Base-by-base conservation (phyloP, 2,113 vertebrate genomes). In the Choloepus hoffmanni region DNA sequence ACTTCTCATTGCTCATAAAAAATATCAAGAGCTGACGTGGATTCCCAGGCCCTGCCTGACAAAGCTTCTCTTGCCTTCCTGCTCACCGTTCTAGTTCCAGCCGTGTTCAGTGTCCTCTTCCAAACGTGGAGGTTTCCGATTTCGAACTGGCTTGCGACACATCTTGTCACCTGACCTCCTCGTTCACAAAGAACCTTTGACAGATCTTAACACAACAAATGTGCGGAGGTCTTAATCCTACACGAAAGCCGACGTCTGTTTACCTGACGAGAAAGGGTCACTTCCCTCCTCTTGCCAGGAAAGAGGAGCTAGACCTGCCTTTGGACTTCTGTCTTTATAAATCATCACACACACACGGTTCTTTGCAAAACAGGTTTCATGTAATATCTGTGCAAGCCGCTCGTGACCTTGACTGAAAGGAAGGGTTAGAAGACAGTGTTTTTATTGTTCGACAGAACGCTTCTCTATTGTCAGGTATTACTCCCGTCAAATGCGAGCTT, bases 351-450 rank as follows among this genome's bases (percentile, higher is more conserved):
- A 60, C 36, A 88, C 43, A 58, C 68, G 73, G 88, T 93, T 96
- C 67, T 90, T 95, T 96, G 92, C 76, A 97, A 92, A 97, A 95
- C 90, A 97, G 88, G 88, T 95, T 97, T 97, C 85, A 79, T 94
- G 73, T 67, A 96, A 85, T 91, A 95, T 96, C 96, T 94, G 96
- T 88, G 53, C 90, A 90, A 95, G 63, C 74, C 78, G 43, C 33
- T 63, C n/a, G 48, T 94, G 85, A 92, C 95, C 88, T 95, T 92
- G 70, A 86, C 28, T 89, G 90, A 94, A 89, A 89, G 65, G n/a
- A 86, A 94, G 92, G 55, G 50, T 85, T 40, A 83, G 81, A 78
- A 88, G 89, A 93, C 92, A 91, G 36, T 33, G 63, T 50, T 92
- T 85, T 82, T 70, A 92, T 70, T 97, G 92, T 92, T 62, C 7